Conservation (phyloP, 2,113 vertebrate species). For the Eurystomus gularis region DNA sequence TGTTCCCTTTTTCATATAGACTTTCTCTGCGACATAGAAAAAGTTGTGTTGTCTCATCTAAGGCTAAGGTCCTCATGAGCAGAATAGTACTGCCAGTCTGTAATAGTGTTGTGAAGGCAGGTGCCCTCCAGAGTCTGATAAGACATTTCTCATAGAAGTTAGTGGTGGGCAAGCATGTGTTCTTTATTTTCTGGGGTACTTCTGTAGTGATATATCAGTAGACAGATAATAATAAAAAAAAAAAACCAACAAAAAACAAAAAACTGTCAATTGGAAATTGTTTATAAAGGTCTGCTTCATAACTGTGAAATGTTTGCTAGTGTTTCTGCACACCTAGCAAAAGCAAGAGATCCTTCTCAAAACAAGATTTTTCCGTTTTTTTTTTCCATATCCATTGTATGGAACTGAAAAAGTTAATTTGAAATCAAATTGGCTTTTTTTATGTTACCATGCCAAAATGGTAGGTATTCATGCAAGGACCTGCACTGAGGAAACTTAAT, state of each 20-base stretch:
- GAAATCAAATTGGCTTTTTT: not conserved
- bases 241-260: not conserved
- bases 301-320: not conserved
- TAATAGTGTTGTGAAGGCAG: not conserved
- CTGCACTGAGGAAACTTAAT: not conserved
- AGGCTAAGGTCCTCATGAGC: not conserved
- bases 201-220: not conserved
- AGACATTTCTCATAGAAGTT: not conserved
- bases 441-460: not conserved
- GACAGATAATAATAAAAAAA: not conserved
- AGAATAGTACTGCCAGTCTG: not conserved
- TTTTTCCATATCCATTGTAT: not conserved
- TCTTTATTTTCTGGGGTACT: not conserved
- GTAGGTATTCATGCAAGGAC: not conserved
- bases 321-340: not conserved
- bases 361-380: not conserved
- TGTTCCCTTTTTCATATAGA: not conserved
- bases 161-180: not conserved
- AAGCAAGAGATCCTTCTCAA: not conserved
- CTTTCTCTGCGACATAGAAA: not conserved
- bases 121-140: not conserved
- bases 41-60: accelerated
- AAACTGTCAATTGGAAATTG: not conserved
- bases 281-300: not conserved
- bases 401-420: not conserved